Base-by-base conservation (phyloP, 2,113 vertebrate genomes). In the Hiodon alosoides region DNA sequence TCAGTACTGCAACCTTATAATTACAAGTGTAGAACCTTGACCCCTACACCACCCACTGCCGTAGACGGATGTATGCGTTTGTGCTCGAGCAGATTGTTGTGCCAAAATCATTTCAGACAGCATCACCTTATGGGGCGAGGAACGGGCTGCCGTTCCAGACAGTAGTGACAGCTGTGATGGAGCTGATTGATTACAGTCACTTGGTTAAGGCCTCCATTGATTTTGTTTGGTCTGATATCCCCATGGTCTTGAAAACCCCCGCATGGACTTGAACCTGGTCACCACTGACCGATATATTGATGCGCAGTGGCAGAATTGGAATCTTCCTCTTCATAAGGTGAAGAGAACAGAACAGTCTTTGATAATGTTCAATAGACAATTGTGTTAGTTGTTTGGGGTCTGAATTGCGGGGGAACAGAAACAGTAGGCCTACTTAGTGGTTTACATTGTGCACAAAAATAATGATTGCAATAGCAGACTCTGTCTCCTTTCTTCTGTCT, bases 131-230 rank as follows among this genome's bases (percentile, higher is more conserved):
- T 47, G 16, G 64, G 31, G 7, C n/a, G 76, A 16, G 62, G 64
- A 60, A 60, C 55, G 60, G 59, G 65, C 67, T 68, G 51, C 3
- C 48, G 72, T 14, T 70, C 76, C 72, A 75, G 70, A 79, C 82
- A 59, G 57, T 4, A 31, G 69, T 68, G 87, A 83, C 82, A 86
- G 79, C 83, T 73, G 85, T 87, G 88, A 90, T 86, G 88, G 84
- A 91, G 81, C 85, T 89, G 91, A 92, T 90, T 91, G 89, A 93
- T 90, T 88, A 88, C 78, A 84, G 86, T 80, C 87, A 89, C 86
- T 90, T 72, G 80, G 89, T 90, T 90, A 85, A 87, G 87, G 88
- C 84, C 79, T 78, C 84, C 90, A 91, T 90, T 91, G 90, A 92
- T 93, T 90, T 88, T 86, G 90, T 88, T 85, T 87, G 84, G 81